Conservation (phyloP, 2,113 vertebrate species). For the Motacilla alba region DNA sequence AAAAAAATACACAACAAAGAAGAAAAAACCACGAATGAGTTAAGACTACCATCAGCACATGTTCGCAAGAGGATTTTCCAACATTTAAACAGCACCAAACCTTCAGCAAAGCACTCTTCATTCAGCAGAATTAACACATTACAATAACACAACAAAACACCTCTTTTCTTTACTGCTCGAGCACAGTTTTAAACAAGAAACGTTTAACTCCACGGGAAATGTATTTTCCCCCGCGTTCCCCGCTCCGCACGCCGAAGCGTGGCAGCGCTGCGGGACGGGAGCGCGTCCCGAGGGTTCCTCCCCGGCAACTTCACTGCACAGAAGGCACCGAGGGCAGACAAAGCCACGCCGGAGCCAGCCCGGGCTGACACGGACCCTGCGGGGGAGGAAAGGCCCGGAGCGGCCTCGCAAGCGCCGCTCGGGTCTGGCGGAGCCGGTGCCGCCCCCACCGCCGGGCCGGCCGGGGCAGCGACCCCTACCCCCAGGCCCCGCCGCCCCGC, state of each 20-base stretch:
- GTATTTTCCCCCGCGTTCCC: rapidly evolving
- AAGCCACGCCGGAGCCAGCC: neutral
- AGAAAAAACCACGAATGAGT: rapidly evolving
- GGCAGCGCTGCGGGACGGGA: no score
- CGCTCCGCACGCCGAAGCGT: no score
- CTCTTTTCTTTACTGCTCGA: neutral
- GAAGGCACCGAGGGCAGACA: neutral
- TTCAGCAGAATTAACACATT: neutral
- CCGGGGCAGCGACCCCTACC: no score
- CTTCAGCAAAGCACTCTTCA: neutral
- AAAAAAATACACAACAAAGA: no score
- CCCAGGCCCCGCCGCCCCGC: neutral
- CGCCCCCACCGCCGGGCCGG: neutral
- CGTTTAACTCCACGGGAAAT: rapidly evolving
- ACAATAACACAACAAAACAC: neutral
- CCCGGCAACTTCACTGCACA: rapidly evolving
- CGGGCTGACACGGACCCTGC: neutral
- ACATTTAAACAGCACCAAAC: neutral
- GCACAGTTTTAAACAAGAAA: neutral
- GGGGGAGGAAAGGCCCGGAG: no score
- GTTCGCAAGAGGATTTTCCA: neutral
- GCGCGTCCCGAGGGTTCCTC: neutral
- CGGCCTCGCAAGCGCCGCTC: neutral
- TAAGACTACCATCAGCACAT: neutral
- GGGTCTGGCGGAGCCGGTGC: neutral